Conservation (phyloP, 2,888 invertebrate genomes). For the Busseola fusca region DNA sequence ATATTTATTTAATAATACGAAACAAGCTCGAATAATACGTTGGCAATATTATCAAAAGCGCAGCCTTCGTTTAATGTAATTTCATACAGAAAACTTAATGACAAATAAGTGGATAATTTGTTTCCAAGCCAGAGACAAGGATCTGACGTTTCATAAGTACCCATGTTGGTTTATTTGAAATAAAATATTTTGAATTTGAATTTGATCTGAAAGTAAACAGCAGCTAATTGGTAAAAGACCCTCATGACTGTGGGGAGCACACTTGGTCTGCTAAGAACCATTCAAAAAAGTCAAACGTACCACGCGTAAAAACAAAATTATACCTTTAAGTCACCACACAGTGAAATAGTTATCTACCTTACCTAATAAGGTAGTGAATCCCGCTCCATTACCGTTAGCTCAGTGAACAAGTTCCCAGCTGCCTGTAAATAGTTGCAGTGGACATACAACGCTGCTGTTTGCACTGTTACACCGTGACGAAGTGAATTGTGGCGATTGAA, state of each 20-base stretch:
- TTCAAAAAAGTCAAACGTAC: not conserved
- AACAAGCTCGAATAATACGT: too few relatives aligned
- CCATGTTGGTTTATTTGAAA: too few relatives aligned
- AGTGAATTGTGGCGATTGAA: conserved; percentile 15
- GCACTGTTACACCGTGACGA: not conserved
- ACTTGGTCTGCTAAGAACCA: too few relatives aligned
- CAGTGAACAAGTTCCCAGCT: not conserved
- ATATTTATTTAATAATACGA: too few relatives aligned
- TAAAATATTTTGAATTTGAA: too few relatives aligned
- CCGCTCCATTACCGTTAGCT: not conserved
- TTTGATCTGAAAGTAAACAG: not conserved
- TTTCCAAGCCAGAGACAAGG: too few relatives aligned
- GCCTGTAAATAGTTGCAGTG: not conserved
- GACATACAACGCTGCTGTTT: conserved; percentile 24
- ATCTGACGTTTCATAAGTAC: too few relatives aligned
- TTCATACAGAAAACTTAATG: too few relatives aligned
- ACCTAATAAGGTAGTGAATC: not conserved
- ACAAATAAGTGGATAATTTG: too few relatives aligned
- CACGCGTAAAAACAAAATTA: not conserved
- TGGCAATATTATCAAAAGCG: not conserved
- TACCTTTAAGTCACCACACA: not conserved
- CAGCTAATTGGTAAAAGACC: not conserved
- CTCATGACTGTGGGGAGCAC: not conserved
- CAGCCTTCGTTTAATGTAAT: not conserved
- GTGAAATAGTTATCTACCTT: not conserved